These are phyloP conservation scores for Patella vulgata DNA, from an alignment of 1,140 invertebrate genomes.

Conservation along the genomic window DNA sequence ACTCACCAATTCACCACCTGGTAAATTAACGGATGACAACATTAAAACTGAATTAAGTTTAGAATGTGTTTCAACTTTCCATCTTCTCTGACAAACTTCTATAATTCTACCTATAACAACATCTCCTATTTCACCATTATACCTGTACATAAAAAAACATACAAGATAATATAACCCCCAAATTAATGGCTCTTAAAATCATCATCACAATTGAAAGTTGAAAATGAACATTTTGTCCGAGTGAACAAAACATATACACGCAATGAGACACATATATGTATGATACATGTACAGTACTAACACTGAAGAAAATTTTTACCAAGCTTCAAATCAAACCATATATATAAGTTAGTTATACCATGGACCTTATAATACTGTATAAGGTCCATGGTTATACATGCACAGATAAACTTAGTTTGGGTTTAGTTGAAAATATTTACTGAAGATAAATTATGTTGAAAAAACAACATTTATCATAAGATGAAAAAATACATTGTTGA, in stretches of 20 bases:
- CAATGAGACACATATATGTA: background rate
- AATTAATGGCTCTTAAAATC: too few species aligned
- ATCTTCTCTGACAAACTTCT: conserved; percentile 85
- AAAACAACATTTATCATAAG: background rate
- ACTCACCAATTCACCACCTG: conserved; percentile 91
- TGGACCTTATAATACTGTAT: too few species aligned
- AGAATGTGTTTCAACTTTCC: conserved; percentile 91
- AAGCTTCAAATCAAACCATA: too few species aligned
- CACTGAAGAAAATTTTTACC: too few species aligned
- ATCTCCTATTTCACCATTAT: conserved; percentile 91
- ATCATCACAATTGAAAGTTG: too few species aligned
- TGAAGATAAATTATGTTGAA: background rate
- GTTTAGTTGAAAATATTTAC: too few species aligned
- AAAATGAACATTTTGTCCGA: background rate
- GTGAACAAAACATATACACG: background rate
- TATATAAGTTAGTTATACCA: too few species aligned
- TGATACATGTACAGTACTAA: too few species aligned
- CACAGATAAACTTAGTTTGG: too few species aligned
- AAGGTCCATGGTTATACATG: too few species aligned
- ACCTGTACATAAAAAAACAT: conserved; percentile 53
- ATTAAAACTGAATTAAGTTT: conserved; percentile 88
- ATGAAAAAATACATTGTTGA: background rate
- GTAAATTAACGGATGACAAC: conserved; percentile 94
- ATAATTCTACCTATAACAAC: conserved; percentile 94
- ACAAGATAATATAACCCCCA: background rate